A percentile compares a stretch with the other conserved stretches of the same genome.
phyloP scores from a whole-genome alignment of 2,888 invertebrate species.

The Cerastis rubricosa region DNA sequence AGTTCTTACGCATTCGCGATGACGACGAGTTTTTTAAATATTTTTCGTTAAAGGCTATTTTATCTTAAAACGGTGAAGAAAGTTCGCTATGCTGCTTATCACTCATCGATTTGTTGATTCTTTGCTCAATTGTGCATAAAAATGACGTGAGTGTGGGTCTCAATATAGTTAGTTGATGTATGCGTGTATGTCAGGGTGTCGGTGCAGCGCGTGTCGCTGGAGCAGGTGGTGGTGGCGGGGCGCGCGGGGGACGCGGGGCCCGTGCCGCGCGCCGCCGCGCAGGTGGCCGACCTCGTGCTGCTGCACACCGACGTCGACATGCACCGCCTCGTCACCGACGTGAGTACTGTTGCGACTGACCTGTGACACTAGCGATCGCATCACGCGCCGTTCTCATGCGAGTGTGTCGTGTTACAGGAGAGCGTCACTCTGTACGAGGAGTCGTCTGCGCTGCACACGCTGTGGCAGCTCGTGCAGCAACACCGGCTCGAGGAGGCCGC shows the following conservation, averaged over 20 bases:
- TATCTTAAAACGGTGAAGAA: too few species aligned
- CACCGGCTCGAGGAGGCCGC: slow-evolving; percentile 42
- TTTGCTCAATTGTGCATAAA: too few species aligned
- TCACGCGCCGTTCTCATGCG: not conserved
- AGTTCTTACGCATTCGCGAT: too few species aligned
- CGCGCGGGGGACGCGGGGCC: slow-evolving; percentile 53
- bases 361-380: not conserved
- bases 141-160: too few species aligned
- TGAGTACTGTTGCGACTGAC: slow-evolving; percentile 12
- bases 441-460: slow-evolving; percentile 60
- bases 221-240: slow-evolving; percentile 37
- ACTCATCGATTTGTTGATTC: too few species aligned
- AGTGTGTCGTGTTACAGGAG: slow-evolving; percentile 14
- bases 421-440: slow-evolving; percentile 45
- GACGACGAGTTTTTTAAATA: too few species aligned
- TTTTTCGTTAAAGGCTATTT: too few species aligned
- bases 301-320: slow-evolving; percentile 46
- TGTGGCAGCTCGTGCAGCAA: slow-evolving; percentile 68
- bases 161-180: too few species aligned
- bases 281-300: slow-evolving; percentile 54
- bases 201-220: slow-evolving; percentile 52
- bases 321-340: slow-evolving; percentile 44
- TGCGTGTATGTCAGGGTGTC: slow-evolving; percentile 52
- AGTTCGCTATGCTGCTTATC: too few species aligned
- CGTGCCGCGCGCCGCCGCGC: slow-evolving; percentile 6